phyloP scores from a whole-genome alignment of 2,797 vertebrate genomes.

The Myoxocephalus aenaeus region DNA sequence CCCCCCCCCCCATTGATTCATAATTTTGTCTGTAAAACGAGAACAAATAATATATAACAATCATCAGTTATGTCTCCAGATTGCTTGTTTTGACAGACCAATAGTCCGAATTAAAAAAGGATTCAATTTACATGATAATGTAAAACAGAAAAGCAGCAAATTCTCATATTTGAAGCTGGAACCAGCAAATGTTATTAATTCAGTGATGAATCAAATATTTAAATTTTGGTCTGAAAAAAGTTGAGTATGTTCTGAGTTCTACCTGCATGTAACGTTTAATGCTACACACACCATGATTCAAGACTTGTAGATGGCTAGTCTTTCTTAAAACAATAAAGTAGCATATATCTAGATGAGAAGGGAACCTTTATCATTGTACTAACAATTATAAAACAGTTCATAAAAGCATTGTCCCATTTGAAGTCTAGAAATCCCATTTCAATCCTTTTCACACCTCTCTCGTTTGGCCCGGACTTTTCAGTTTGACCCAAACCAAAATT shows the following conservation, averaged over 20 bases:
- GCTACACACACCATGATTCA: too few relatives aligned
- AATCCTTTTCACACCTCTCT: not conserved
- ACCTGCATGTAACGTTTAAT: not conserved
- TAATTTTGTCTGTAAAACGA: not conserved
- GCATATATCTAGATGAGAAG: too few relatives aligned
- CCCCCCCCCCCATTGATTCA: slow-evolving; percentile 21
- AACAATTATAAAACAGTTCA: too few relatives aligned
- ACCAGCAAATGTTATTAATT: not conserved
- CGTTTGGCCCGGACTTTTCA: too few relatives aligned
- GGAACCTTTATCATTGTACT: too few relatives aligned
- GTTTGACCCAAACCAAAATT: too few relatives aligned
- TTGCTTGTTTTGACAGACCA: not conserved
- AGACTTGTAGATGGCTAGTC: too few relatives aligned
- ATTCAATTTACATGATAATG: not conserved
- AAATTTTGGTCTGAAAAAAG: not conserved
- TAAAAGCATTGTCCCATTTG: too few relatives aligned
- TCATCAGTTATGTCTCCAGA: not conserved
- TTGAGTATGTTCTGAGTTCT: not conserved
- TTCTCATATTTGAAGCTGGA: not conserved
- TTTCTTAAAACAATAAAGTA: too few relatives aligned
- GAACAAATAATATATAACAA: not conserved
- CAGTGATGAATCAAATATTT: too few relatives aligned
- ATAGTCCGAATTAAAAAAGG: not conserved
- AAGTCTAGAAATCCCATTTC: too few relatives aligned
- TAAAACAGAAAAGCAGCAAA: not conserved